Percentiles rank a stretch among this genome's conserved stretches.
Evolutionary conservation across 2,888 invertebrate genomes (phyloP).

Genomic region (Metalampra italica): DNA sequence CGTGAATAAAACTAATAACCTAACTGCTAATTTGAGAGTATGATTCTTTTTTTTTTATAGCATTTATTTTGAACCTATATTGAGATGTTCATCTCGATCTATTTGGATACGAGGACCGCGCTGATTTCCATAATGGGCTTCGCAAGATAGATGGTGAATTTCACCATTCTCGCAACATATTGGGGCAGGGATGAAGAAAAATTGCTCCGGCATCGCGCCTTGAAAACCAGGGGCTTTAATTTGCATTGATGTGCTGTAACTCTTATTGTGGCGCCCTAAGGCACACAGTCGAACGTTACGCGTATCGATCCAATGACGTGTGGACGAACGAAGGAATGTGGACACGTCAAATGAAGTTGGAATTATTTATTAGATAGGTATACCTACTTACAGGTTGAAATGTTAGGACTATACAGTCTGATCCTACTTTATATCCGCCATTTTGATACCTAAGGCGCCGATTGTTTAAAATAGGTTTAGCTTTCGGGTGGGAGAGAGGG

Average conservation of each 20-base stretch:
- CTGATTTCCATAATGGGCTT: slow-evolving; percentile 62
- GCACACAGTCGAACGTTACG: slow-evolving; percentile 18
- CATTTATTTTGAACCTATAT: background rate
- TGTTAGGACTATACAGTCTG: too few species aligned
- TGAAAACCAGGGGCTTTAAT: slow-evolving; percentile 53
- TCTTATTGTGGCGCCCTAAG: slow-evolving; percentile 18
- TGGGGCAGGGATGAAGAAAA: slow-evolving; percentile 62
- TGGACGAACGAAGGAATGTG: background rate
- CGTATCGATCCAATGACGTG: slow-evolving; percentile 6
- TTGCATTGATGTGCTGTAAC: slow-evolving; percentile 35
- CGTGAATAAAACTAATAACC: too few species aligned
- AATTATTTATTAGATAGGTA: too few species aligned
- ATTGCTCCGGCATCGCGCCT: slow-evolving; percentile 49
- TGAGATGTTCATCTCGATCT: slow-evolving; percentile 27
- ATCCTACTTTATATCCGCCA: too few species aligned
- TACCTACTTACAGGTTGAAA: too few species aligned
- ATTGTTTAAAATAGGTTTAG: too few species aligned
- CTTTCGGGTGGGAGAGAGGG: too few species aligned
- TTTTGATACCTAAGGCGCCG: too few species aligned
- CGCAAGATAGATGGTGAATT: slow-evolving; percentile 57
- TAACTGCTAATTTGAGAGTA: too few species aligned
- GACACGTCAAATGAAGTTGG: background rate
- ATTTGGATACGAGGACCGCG: slow-evolving; percentile 24
- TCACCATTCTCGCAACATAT: slow-evolving; percentile 60
- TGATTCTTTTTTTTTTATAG: background rate